phyloP scores from a whole-genome alignment of 1,140 invertebrate species.

The Magallana angulata region DNA sequence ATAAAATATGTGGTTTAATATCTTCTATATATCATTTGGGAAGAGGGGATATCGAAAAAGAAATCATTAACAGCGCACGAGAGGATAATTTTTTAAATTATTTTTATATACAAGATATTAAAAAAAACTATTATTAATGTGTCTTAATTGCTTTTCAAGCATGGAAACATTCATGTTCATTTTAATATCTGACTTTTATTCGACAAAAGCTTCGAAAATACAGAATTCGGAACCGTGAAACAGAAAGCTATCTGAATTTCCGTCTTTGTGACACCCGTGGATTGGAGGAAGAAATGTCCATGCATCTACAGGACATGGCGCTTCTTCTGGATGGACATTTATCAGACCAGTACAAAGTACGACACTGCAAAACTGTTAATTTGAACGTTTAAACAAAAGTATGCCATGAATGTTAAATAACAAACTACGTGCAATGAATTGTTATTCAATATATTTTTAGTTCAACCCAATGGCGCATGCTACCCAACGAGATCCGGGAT shows the following conservation, averaged over 20 bases:
- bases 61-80: too few species aligned
- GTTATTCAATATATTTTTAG: background rate
- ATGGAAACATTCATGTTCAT: too few species aligned
- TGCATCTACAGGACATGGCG: background rate
- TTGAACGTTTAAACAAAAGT: background rate
- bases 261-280: slow-evolving; percentile 57
- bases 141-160: too few species aligned
- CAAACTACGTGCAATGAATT: background rate
- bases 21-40: background rate
- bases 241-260: slow-evolving; percentile 47
- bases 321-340: background rate
- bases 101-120: too few species aligned
- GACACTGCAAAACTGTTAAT: background rate
- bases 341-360: slow-evolving; percentile 1
- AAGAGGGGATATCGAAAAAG: too few species aligned
- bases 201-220: slow-evolving; percentile 40
- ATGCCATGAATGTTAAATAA: background rate
- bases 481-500: background rate
- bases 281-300: slow-evolving; percentile 45
- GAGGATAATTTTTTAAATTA: too few species aligned
- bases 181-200: too few species aligned
- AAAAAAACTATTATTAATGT: too few species aligned
- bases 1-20: too few species aligned
- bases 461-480: slow-evolving; percentile 36
- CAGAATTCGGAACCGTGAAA: slow-evolving; percentile 39